These are phyloP conservation scores for Melanophora roralis DNA, from an alignment of 2,888 invertebrate species.

Conservation along the genomic window DNA sequence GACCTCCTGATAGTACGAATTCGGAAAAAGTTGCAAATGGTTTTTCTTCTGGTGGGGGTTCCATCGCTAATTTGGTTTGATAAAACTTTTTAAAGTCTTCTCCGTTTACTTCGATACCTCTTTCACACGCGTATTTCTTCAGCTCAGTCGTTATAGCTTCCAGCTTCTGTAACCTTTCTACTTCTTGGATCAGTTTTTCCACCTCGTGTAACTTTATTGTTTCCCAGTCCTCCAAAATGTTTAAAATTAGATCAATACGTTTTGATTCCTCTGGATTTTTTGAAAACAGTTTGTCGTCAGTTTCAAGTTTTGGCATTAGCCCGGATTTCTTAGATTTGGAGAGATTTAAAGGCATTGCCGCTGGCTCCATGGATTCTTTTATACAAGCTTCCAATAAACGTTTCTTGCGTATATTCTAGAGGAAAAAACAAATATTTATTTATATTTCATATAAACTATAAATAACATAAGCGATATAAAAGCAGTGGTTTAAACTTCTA, in stretches of 20 bases:
- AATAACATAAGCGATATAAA: too few relatives aligned
- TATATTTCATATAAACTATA: too few relatives aligned
- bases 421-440: too few relatives aligned
- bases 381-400: constrained; percentile 31
- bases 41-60: constrained; percentile 3
- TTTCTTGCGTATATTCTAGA: constrained; percentile 39
- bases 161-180: constrained; percentile 65
- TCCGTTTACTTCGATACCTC: constrained; percentile 33
- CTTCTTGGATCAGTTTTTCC: constrained; percentile 64
- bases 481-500: too few relatives aligned
- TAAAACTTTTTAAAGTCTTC: constrained; percentile 6
- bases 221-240: constrained; percentile 65
- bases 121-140: constrained; percentile 7
- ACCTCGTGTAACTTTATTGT: constrained; percentile 65
- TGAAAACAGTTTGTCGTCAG: too few relatives aligned
- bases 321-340: neutral
- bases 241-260: constrained; percentile 42
- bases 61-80: neutral
- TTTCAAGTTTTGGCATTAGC: neutral
- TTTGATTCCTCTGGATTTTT: neutral
- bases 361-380: neutral
- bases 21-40: too few relatives aligned
- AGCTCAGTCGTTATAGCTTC: constrained; percentile 53
- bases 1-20: too few relatives aligned
- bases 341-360: neutral